Percentiles rank a stretch among this genome's conserved stretches.
These are phyloP conservation scores for Hystrix cristata DNA, from an alignment of 2,113 vertebrate species.

Conservation along the genomic window DNA sequence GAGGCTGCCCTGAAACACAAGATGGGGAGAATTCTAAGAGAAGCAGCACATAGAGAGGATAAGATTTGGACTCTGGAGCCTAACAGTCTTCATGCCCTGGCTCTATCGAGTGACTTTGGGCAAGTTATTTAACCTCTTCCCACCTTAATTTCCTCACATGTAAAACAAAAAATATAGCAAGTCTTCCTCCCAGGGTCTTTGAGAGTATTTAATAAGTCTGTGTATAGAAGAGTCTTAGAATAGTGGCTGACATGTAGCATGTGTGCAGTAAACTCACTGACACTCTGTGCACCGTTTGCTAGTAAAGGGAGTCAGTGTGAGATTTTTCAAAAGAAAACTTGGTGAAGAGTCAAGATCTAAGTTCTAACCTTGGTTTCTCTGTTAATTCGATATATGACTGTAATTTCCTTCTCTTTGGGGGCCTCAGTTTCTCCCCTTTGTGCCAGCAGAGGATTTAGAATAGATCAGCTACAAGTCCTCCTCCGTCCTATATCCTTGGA, in stretches of 20 bases:
- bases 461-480: neutral
- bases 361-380: neutral
- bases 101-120: neutral
- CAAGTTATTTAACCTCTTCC: neutral
- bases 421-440: neutral
- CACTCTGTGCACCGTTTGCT: neutral
- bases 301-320: neutral
- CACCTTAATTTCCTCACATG: neutral
- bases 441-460: neutral
- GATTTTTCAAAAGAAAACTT: neutral
- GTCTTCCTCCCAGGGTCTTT: neutral
- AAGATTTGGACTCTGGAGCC: neutral
- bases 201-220: neutral
- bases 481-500: neutral
- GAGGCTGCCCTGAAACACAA: neutral
- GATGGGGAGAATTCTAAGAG: neutral
- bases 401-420: neutral
- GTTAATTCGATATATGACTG: neutral
- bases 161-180: neutral
- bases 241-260: neutral
- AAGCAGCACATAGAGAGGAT: neutral
- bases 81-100: neutral
- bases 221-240: neutral
- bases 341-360: neutral
- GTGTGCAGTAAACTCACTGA: neutral